Conservation (phyloP, 2,888 invertebrate species). For the Drosophila sordidula region DNA sequence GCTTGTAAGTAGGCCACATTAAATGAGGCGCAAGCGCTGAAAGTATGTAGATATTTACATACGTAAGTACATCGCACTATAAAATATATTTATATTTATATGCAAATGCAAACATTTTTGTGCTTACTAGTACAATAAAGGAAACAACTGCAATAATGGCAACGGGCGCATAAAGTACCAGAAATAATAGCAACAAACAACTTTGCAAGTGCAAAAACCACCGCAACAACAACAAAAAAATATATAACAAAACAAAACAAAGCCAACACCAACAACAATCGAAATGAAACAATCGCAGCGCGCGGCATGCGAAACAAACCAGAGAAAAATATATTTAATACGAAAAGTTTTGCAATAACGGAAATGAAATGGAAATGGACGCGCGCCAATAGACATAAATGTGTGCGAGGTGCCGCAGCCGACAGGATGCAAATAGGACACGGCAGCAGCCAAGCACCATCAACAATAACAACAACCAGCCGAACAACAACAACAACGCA, state of each 20-base stretch:
- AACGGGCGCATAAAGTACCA: slow-evolving; percentile 70
- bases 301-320: slow-evolving; percentile 36
- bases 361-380: slow-evolving; percentile 81
- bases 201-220: slow-evolving; percentile 73
- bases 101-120: slow-evolving; percentile 57
- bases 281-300: slow-evolving; percentile 71
- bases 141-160: slow-evolving; percentile 79
- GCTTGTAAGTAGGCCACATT: slow-evolving; percentile 57
- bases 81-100: slow-evolving; percentile 20
- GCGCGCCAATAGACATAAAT: slow-evolving; percentile 80
- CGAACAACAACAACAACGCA: slow-evolving; percentile 36
- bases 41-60: slow-evolving; percentile 19
- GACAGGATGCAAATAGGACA: slow-evolving; percentile 78
- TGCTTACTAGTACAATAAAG: slow-evolving; percentile 65
- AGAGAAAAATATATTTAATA: slow-evolving; percentile 79
- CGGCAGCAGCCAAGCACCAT: slow-evolving; percentile 56
- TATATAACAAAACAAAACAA: slow-evolving; percentile 15
- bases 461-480: slow-evolving; percentile 36
- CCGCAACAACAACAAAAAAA: slow-evolving; percentile 40
- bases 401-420: slow-evolving; percentile 61
- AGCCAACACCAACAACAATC: slow-evolving; percentile 36
- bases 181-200: slow-evolving; percentile 74
- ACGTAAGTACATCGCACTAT: not conserved
- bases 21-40: slow-evolving; percentile 38
- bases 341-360: slow-evolving; percentile 80